phyloP scores from a whole-genome alignment of 2,888 invertebrate genomes.

The Ormyrus labotus region DNA sequence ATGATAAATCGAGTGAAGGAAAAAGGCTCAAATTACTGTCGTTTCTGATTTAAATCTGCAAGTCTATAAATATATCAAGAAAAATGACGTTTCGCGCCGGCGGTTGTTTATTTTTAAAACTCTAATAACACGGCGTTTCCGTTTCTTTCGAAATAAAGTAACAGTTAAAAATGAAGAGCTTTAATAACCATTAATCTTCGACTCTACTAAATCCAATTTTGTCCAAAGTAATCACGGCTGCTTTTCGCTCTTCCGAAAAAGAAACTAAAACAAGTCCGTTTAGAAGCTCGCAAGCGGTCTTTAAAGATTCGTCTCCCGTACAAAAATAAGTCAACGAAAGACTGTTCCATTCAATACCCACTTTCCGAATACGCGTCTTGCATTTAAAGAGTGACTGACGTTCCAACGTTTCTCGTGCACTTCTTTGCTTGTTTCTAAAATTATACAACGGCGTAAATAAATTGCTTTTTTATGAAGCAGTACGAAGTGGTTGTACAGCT shows the following conservation, averaged over 20 bases:
- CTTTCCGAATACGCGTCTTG: constrained; percentile 5
- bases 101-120: too few relatives aligned
- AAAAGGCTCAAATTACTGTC: too few relatives aligned
- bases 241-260: background rate
- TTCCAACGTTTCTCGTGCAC: background rate
- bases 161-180: background rate
- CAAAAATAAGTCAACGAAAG: constrained; percentile 7
- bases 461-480: too few relatives aligned
- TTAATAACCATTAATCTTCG: constrained; percentile 32
- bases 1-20: too few relatives aligned
- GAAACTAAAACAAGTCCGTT: background rate
- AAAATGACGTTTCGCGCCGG: too few relatives aligned
- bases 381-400: background rate
- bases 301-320: background rate
- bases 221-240: constrained; percentile 7
- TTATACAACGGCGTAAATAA: too few relatives aligned
- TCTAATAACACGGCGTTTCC: too few relatives aligned
- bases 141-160: too few relatives aligned
- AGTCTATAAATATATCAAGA: too few relatives aligned
- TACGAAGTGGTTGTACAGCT: too few relatives aligned
- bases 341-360: background rate
- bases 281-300: background rate
- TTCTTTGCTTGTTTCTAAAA: too few relatives aligned
- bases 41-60: too few relatives aligned
- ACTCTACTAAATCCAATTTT: constrained; percentile 9